Percentiles rank a stretch among this genome's conserved stretches.
Conservation (phyloP, 2,113 vertebrate species). For the Eolophus roseicapilla region DNA sequence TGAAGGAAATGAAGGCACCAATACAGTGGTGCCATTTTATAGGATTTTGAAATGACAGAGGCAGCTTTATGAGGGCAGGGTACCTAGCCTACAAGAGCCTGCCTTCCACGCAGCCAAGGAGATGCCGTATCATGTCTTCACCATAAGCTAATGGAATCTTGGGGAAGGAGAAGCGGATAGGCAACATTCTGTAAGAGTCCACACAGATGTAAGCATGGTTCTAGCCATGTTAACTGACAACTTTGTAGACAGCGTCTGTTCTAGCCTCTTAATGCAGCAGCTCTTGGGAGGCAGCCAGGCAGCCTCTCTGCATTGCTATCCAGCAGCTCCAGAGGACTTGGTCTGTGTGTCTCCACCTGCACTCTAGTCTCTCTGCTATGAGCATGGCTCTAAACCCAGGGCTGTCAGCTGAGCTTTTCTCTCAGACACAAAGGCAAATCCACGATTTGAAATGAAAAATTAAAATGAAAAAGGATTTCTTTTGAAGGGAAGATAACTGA, state of each 20-base stretch:
- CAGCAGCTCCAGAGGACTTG: not conserved
- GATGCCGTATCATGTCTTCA: not conserved
- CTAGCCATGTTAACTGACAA: not conserved
- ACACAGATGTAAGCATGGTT: not conserved
- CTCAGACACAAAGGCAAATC: not conserved
- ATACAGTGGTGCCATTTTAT: not conserved
- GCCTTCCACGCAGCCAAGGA: not conserved
- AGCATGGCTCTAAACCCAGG: not conserved
- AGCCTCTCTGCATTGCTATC: not conserved
- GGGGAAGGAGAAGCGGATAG: fast-evolving
- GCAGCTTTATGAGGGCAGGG: not conserved
- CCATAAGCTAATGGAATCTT: fast-evolving
- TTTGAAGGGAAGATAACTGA: not conserved
- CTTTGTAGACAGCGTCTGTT: not conserved
- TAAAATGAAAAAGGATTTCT: not conserved
- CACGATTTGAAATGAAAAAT: not conserved
- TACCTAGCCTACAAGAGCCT: not conserved
- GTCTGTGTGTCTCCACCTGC: not conserved
- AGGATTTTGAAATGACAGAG: not conserved
- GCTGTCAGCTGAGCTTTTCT: not conserved
- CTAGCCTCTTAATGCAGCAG: not conserved
- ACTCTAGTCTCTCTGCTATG: not conserved
- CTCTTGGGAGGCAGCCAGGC: conserved; percentile 25
- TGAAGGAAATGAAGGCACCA: not conserved
- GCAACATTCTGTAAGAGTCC: not conserved